Percentiles rank a stretch among this genome's conserved stretches.
These are phyloP conservation scores for Chelonoidis abingdonii DNA, from an alignment of 2,113 vertebrate species.

Conservation along the genomic window DNA sequence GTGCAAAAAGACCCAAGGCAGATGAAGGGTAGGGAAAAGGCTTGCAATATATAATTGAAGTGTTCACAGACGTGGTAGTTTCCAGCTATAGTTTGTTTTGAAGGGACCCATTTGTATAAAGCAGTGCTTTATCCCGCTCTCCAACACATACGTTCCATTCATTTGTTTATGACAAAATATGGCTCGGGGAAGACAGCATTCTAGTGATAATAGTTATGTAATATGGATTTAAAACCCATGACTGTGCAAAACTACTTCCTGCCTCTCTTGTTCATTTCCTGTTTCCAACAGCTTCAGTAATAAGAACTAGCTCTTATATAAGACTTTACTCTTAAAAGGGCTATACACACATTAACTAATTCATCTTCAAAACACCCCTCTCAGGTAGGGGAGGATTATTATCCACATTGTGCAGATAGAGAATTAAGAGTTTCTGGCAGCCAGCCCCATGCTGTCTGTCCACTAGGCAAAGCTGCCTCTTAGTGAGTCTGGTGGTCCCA, in stretches of 20 bases:
- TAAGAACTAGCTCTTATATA: background rate
- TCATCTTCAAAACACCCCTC: background rate
- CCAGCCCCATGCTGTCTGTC: background rate
- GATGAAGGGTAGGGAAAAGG: background rate
- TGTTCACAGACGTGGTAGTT: background rate
- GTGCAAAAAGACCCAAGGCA: background rate
- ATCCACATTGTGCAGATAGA: background rate
- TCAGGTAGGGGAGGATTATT: background rate
- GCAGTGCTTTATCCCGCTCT: background rate
- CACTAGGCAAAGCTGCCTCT: background rate
- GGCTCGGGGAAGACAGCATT: accelerated
- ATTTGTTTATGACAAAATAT: background rate
- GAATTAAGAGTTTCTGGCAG: background rate
- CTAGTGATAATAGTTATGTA: background rate
- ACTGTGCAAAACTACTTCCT: background rate
- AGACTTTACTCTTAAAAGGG: background rate
- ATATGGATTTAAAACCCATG: background rate
- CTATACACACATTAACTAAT: background rate
- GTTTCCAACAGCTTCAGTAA: background rate
- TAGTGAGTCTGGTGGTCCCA: background rate
- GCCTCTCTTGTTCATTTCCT: background rate
- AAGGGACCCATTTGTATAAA: background rate
- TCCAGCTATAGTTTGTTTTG: background rate
- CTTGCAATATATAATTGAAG: accelerated
- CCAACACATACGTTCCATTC: background rate